These are phyloP conservation scores for Python bivittatus DNA, from an alignment of 2,113 vertebrate species.

Conservation along the genomic window DNA sequence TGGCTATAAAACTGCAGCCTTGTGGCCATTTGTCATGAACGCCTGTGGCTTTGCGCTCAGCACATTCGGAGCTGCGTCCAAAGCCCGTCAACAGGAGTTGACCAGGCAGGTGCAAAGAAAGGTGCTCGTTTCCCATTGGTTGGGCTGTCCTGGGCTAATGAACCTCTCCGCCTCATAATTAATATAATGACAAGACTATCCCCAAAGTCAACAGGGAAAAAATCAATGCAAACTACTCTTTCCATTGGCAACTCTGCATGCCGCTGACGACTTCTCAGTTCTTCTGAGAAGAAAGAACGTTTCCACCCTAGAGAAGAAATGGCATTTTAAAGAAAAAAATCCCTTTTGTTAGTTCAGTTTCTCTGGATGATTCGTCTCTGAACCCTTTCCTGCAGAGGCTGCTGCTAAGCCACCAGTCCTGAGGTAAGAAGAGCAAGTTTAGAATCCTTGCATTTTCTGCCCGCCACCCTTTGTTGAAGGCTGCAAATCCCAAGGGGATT, in stretches of 20 bases:
- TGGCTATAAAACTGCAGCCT: conserved; percentile 17
- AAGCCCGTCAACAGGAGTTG: conserved; percentile 20
- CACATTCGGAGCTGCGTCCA: conserved; percentile 19
- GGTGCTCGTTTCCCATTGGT: conserved; percentile 59
- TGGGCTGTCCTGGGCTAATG: conserved; percentile 43
- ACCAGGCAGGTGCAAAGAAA: conserved; percentile 45
- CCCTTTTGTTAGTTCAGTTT: neutral
- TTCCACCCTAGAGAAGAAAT: neutral
- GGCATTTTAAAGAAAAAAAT: neutral
- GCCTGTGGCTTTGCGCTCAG: conserved; percentile 58
- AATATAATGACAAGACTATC: conserved; percentile 69
- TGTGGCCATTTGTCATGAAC: conserved; percentile 57
- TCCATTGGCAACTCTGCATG: conserved; percentile 22
- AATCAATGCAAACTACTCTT: conserved; percentile 66
- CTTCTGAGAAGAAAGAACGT: neutral
- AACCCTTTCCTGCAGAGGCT: neutral
- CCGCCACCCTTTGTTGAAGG: neutral
- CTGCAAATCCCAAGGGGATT: neutral
- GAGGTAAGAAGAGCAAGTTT: conserved; percentile 55
- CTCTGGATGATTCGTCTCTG: neutral
- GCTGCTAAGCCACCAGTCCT: neutral
- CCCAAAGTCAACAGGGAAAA: conserved; percentile 64
- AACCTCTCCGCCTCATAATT: conserved; percentile 64
- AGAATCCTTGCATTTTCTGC: neutral
- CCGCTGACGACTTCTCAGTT: neutral